phyloP scores from a whole-genome alignment of 2,888 invertebrate genomes.

The Trichogramma evanescens region DNA sequence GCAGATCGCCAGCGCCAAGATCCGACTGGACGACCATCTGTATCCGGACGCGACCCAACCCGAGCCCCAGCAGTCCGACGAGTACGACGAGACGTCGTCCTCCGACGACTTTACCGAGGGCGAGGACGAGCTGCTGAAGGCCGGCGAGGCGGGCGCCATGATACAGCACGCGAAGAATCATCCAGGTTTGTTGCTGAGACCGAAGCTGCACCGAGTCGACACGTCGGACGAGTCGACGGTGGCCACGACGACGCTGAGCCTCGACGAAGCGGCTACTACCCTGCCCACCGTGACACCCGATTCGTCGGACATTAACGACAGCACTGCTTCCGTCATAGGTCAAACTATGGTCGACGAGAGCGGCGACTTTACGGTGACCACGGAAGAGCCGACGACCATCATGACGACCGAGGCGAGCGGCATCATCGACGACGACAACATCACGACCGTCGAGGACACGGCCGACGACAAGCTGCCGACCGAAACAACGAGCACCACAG shows the following conservation, averaged over 20 bases:
- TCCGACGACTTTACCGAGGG: slow-evolving; percentile 33
- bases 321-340: background rate
- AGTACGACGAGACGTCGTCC: slow-evolving; percentile 24
- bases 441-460: slow-evolving; percentile 1
- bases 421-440: slow-evolving; percentile 1
- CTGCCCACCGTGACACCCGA: background rate
- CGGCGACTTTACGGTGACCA: background rate
- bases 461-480: slow-evolving; percentile 21
- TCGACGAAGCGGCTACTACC: background rate
- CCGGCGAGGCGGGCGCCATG: slow-evolving; percentile 38
- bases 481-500: slow-evolving; percentile 1
- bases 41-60: slow-evolving; percentile 9
- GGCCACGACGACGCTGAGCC: background rate
- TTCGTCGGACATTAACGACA: slow-evolving; percentile 7
- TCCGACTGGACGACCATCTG: background rate
- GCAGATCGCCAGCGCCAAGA: background rate
- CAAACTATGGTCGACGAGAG: background rate
- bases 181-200: background rate
- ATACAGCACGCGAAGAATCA: slow-evolving; percentile 25
- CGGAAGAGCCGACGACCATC: slow-evolving; percentile 11
- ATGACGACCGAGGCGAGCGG: slow-evolving; percentile 1
- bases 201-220: background rate
- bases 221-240: background rate
- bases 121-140: slow-evolving; percentile 36
- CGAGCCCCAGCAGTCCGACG: background rate